These are phyloP conservation scores for Myioborus miniatus DNA, from an alignment of 2,797 vertebrate species.

Conservation along the genomic window DNA sequence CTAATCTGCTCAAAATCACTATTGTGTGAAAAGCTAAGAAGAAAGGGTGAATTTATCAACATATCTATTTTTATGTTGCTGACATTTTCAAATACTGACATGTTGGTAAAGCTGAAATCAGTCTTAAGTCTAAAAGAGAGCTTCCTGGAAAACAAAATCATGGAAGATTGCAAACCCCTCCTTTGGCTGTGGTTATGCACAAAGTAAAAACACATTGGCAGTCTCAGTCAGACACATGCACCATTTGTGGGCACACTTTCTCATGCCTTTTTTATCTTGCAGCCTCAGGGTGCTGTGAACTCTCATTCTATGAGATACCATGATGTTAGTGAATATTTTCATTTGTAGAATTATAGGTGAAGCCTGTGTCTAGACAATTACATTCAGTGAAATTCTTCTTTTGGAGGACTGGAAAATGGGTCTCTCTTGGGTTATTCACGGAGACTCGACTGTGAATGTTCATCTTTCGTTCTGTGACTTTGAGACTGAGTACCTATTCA, in stretches of 20 bases:
- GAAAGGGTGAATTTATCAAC: neutral
- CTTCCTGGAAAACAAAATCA: neutral
- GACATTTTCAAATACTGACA: neutral
- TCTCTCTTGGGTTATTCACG: neutral
- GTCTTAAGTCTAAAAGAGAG: neutral
- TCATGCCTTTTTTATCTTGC: neutral
- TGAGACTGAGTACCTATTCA: neutral
- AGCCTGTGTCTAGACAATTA: neutral
- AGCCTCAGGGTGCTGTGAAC: neutral
- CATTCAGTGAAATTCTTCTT: neutral
- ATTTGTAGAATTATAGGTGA: neutral
- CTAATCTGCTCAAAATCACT: neutral
- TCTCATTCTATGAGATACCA: neutral
- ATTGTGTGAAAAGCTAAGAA: neutral
- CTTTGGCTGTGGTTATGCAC: neutral
- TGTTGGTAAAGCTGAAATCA: neutral
- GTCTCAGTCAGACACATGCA: rapidly evolving
- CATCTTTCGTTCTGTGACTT: neutral
- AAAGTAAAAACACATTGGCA: neutral
- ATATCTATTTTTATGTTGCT: neutral
- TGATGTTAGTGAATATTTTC: neutral
- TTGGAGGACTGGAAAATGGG: neutral
- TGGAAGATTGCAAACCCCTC: neutral
- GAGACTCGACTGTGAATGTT: neutral
- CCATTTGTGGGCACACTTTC: neutral